These are phyloP conservation scores for Barnardius zonarius DNA, from an alignment of 2,113 vertebrate genomes.

Conservation along the genomic window DNA sequence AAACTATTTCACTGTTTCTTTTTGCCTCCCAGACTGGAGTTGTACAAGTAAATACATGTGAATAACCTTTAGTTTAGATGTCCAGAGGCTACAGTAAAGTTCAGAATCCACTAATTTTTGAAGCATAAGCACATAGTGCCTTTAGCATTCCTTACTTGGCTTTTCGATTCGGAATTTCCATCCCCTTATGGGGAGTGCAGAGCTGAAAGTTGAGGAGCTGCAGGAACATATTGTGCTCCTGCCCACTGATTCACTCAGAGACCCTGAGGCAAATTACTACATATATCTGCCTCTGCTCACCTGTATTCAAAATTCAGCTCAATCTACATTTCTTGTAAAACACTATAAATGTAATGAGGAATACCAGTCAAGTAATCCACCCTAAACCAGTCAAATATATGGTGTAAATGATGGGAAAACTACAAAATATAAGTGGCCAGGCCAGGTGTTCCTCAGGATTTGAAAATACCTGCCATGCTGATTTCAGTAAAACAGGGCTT, in stretches of 20 bases:
- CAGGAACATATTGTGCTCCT: not conserved
- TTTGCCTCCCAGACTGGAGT: not conserved
- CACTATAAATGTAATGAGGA: not conserved
- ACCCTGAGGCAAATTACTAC: not conserved
- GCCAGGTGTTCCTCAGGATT: not conserved
- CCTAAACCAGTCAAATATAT: not conserved
- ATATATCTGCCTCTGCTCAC: not conserved
- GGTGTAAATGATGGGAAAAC: not conserved
- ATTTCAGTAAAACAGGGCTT: not conserved
- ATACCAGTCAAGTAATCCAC: not conserved
- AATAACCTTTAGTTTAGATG: not conserved
- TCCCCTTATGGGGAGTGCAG: not conserved
- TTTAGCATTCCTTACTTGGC: not conserved
- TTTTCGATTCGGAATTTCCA: not conserved
- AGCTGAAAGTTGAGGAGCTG: not conserved
- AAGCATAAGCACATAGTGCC: not conserved
- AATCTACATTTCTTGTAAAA: not conserved
- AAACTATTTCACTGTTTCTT: not conserved
- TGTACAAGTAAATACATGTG: slow-evolving; percentile 17
- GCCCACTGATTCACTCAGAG: not conserved
- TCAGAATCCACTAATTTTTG: not conserved
- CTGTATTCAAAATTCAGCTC: not conserved
- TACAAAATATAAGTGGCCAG: not conserved
- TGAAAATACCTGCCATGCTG: not conserved
- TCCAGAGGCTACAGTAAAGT: slow-evolving; percentile 13